These are phyloP conservation scores for Dipus sagitta DNA, from an alignment of 2,797 vertebrate species.

Conservation along the genomic window DNA sequence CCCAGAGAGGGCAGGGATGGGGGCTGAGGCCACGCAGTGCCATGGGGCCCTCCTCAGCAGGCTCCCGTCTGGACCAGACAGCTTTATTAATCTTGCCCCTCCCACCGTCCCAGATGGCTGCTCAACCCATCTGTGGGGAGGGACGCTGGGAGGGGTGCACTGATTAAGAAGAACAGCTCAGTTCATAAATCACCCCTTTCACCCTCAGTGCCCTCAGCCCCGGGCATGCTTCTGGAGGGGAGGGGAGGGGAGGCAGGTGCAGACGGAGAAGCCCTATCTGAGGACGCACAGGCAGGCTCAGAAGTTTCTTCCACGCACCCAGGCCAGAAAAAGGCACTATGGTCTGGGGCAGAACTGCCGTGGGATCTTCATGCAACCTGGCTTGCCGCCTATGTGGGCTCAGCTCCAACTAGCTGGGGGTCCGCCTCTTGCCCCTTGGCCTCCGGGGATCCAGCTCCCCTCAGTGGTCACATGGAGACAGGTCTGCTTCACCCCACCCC, in stretches of 20 bases:
- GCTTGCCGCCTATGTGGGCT: rapidly evolving
- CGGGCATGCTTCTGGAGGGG: neutral
- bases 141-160: neutral
- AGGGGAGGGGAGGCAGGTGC: neutral
- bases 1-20: slow-evolving; percentile 1
- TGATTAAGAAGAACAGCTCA: slow-evolving; percentile 59
- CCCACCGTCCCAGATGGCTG: slow-evolving; percentile 63
- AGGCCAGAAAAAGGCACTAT: slow-evolving; percentile 31
- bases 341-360: neutral
- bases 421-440: neutral
- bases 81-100: slow-evolving; percentile 57
- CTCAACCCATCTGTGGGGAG: slow-evolving; percentile 26
- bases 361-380: neutral
- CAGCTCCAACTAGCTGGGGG: neutral
- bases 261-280: neutral
- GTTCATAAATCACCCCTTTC: slow-evolving; percentile 61
- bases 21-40: neutral
- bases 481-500: neutral
- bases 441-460: neutral
- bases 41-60: slow-evolving; percentile 33
- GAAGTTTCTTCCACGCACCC: rapidly evolving
- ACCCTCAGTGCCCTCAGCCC: neutral
- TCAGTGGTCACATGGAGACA: neutral
- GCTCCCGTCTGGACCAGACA: slow-evolving; percentile 45
- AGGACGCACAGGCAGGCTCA: neutral